These are phyloP conservation scores for Ophion obscuratus DNA, from an alignment of 2,888 invertebrate genomes.

Conservation along the genomic window DNA sequence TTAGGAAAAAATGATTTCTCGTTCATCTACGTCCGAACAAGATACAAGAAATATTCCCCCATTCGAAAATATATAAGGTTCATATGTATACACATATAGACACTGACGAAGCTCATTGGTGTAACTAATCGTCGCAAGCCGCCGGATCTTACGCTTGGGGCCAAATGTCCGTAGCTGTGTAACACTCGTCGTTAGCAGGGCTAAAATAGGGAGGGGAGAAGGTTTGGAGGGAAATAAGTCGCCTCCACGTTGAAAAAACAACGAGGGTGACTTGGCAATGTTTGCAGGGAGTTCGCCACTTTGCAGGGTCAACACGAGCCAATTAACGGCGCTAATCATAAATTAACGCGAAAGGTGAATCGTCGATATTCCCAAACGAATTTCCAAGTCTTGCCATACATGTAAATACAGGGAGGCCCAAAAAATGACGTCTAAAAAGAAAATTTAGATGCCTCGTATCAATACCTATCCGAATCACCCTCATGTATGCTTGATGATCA, in stretches of 20 bases:
- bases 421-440: not conserved
- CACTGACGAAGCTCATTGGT: not conserved
- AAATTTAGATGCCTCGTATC: not conserved
- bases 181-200: slow-evolving; percentile 40
- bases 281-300: slow-evolving; percentile 76
- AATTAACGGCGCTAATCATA: slow-evolving; percentile 79
- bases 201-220: slow-evolving; percentile 67
- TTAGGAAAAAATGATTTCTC: not conserved
- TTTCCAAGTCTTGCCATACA: not conserved
- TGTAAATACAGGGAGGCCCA: not conserved
- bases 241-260: slow-evolving; percentile 78
- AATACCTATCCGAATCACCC: too few relatives aligned
- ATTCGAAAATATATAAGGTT: not conserved
- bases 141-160: slow-evolving; percentile 2
- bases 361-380: not conserved
- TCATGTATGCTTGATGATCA: too few relatives aligned
- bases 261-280: slow-evolving; percentile 74
- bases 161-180: slow-evolving; percentile 30
- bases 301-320: slow-evolving; percentile 79
- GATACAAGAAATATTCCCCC: slow-evolving; percentile 21
- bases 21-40: slow-evolving; percentile 39
- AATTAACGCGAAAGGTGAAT: slow-evolving; percentile 69
- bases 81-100: not conserved
- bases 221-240: slow-evolving; percentile 67
- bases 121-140: slow-evolving; percentile 49